Evolutionary conservation across 2,113 vertebrate species (phyloP).

Genomic region (Scomber colias): DNA sequence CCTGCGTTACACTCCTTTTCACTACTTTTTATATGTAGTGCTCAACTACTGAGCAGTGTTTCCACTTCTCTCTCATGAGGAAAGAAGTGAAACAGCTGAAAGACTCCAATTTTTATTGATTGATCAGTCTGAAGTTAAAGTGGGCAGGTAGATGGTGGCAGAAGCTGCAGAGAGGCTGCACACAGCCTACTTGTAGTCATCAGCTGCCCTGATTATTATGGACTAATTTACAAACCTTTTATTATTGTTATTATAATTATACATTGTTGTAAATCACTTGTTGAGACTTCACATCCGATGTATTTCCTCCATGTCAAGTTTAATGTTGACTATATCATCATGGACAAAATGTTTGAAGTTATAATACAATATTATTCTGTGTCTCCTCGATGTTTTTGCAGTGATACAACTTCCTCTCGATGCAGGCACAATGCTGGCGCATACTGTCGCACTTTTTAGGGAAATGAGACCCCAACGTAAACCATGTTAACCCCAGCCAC

Average conservation of each 20-base stretch:
- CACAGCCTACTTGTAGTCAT: slow-evolving; percentile 20
- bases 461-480: slow-evolving; percentile 69
- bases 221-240: slow-evolving; percentile 33
- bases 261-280: slow-evolving; percentile 62
- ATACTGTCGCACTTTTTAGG: slow-evolving; percentile 80
- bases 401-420: slow-evolving; percentile 71
- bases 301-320: slow-evolving; percentile 69
- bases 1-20: not conserved
- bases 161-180: slow-evolving; percentile 20
- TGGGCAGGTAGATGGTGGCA: not conserved
- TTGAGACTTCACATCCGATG: slow-evolving; percentile 61
- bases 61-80: not conserved
- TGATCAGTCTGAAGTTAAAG: slow-evolving; percentile 24
- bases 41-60: not conserved
- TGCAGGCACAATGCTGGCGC: slow-evolving; percentile 77
- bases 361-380: slow-evolving; percentile 60
- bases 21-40: not conserved
- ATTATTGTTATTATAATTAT: slow-evolving; percentile 35
- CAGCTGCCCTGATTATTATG: slow-evolving; percentile 16
- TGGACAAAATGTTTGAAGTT: slow-evolving; percentile 65
- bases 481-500: slow-evolving; percentile 55
- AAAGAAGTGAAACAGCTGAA: slow-evolving; percentile 22
- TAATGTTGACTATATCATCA: slow-evolving; percentile 66
- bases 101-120: slow-evolving; percentile 1
- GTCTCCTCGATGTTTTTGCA: slow-evolving; percentile 75